These are phyloP conservation scores for Nycticorax nycticorax DNA, from an alignment of 2,113 vertebrate genomes.

Conservation along the genomic window DNA sequence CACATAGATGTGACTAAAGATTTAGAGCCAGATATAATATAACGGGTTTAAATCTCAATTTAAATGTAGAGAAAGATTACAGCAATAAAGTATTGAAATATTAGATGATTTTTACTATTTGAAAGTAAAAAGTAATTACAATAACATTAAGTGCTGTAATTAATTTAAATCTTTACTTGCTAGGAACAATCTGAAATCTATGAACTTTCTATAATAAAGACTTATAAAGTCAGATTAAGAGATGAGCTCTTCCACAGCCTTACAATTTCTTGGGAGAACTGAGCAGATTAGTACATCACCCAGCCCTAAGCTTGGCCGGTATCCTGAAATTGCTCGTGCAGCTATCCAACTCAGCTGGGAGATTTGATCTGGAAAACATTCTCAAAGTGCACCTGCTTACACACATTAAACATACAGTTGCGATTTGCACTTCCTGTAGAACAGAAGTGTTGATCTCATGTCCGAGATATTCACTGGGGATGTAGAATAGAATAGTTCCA, in stretches of 20 bases:
- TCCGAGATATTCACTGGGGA: background rate
- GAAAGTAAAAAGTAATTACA: background rate
- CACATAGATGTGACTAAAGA: background rate
- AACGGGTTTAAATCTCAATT: background rate
- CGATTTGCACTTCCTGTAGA: background rate
- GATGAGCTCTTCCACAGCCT: background rate
- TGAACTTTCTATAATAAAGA: background rate
- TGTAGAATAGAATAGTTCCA: background rate
- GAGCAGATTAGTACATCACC: background rate
- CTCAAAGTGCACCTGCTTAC: background rate
- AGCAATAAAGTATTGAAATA: background rate
- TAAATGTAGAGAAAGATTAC: background rate
- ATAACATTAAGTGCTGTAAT: background rate
- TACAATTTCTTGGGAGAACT: background rate
- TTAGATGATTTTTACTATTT: background rate
- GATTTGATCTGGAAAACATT: background rate
- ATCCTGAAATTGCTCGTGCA: background rate
- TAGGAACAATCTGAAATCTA: background rate
- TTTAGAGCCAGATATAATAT: background rate
- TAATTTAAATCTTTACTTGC: background rate
- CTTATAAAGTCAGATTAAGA: background rate
- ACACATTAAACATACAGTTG: background rate
- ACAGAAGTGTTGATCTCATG: background rate
- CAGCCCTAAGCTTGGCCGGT: background rate
- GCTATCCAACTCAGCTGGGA: background rate